These are phyloP conservation scores for Apodemia duryi DNA, from an alignment of 2,888 invertebrate genomes.

Conservation along the genomic window DNA sequence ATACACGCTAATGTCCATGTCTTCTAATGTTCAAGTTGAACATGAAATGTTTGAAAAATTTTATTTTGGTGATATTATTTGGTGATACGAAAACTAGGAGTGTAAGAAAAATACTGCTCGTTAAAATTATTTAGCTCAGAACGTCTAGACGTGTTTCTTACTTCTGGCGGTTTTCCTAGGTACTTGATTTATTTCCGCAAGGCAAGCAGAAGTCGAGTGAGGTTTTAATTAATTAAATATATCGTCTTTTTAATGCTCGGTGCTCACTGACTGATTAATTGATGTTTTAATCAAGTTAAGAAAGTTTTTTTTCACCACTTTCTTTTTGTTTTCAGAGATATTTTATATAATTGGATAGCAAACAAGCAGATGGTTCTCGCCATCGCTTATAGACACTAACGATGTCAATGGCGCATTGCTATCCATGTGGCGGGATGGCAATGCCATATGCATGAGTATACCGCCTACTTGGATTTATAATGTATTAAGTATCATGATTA, in stretches of 20 bases:
- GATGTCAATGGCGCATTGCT: no score
- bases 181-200: conserved; percentile 21
- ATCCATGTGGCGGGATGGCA: no score
- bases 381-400: no score
- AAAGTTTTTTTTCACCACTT: not conserved
- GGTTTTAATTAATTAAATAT: conserved; percentile 24
- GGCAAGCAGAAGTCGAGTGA: conserved; percentile 20
- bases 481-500: no score
- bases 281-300: conserved; percentile 7
- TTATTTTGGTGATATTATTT: no score
- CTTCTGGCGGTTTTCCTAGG: conserved; percentile 20
- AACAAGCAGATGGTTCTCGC: no score
- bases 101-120: conserved; percentile 18
- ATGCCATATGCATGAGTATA: no score
- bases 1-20: not conserved
- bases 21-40: not conserved
- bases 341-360: no score
- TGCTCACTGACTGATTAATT: conserved; percentile 2
- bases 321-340: not conserved
- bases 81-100: conserved; percentile 18
- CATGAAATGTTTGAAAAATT: conserved; percentile 3
- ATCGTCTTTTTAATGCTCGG: conserved; percentile 18
- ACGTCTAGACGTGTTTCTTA: conserved; percentile 20
- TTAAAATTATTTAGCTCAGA: conserved; percentile 21
- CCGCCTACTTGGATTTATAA: no score